Evolutionary conservation across 2,113 vertebrate genomes (phyloP), one percentile per base, ranked within the genome.

Genomic region (Electrona antarctica): DNA sequence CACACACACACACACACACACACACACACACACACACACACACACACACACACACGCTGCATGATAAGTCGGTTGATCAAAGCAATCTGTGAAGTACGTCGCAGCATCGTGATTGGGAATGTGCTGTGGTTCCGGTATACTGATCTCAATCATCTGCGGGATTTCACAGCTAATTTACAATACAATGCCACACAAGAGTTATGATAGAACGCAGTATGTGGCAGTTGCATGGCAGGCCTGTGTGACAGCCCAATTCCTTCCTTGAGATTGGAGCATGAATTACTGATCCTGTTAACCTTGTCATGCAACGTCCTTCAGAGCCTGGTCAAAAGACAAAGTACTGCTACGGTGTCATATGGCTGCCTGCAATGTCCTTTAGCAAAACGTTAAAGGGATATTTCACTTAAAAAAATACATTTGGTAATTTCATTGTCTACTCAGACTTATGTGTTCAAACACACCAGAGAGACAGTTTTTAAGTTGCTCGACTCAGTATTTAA

Each of bases 211-310:
- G 41, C 21, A 21, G 21, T 75, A 75, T 33, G 78, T 85, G 82
- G 80, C 76, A 50, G 56, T 21, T 21, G 21, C 21, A 21, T 21
- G n/a, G n/a, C n/a, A n/a, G n/a, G 69, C 69, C 78, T n/a, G 21
- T 69, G 87, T 88, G 79, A 80, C 70, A 67, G 68, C 76, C 45
- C 47, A 70, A 46, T 74, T 75, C 67, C 67, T 41, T 81, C 41
- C 41, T 68, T 56, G 64, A 85, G 85, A 85, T 79, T 89, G 84
- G 78, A 74, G 80, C 78, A 65, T 89, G 80, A 84, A 80, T 69
- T 64, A 60, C 58, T 12, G 46, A 86, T 83, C 76, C 74, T 6
- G 67, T 85, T 81, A 77, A 50, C 68, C 50, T 48, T 71, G 68
- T 84, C 78, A 81, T 78, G 79, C 1, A 29, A 74, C 45, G 69